Base-by-base conservation (phyloP, 2,888 invertebrate species). In the Drosophila recens region DNA sequence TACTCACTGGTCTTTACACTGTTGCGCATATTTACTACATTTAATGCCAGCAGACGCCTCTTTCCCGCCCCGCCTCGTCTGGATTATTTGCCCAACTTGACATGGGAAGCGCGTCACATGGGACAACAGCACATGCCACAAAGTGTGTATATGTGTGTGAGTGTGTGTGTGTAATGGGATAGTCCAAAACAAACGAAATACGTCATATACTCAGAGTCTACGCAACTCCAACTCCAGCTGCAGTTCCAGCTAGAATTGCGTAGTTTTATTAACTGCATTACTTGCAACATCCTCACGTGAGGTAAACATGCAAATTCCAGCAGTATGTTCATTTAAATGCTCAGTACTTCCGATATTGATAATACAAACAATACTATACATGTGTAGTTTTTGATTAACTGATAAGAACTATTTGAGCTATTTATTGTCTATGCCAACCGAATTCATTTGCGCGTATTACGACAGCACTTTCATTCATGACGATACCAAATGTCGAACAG, bases 51-150 rank as follows among this genome's bases (percentile, higher is more conserved):
- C 62, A 38, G 58, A 58, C 36, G 52, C 20, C 43, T 42, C 49
- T 13, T n/a, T 17, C 48, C 5, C 34, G 27, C 23, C 40, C 38
- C 33, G 33, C 9, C 34, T 48, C 11, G 20, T 33, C 34, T 38
- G 27, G 46, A 27, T 27, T 46, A 43, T 65, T 64, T 56, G 33
- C 20, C 34, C 46, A 17, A 45, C 43, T 30, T 30, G 85, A 82
- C 84, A 87, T 84, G 84, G 84, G 84, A 84, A 84, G 58, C 64
- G 43, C 63, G 66, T 77, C 84, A 85, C 64, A 80, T 84, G 84
- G 63, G 64, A 30, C 52, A 11, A 11, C 33, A 43, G 34, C 69
- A 59, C 53, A 45, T 45, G 51, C 45, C 57, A 46, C 42, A 8
- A 30, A 30, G 30, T 17, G 11, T 4, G 9, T 20, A 15, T 33